phyloP scores from a whole-genome alignment of 1,140 invertebrate genomes.

The Orchestia grillus region DNA sequence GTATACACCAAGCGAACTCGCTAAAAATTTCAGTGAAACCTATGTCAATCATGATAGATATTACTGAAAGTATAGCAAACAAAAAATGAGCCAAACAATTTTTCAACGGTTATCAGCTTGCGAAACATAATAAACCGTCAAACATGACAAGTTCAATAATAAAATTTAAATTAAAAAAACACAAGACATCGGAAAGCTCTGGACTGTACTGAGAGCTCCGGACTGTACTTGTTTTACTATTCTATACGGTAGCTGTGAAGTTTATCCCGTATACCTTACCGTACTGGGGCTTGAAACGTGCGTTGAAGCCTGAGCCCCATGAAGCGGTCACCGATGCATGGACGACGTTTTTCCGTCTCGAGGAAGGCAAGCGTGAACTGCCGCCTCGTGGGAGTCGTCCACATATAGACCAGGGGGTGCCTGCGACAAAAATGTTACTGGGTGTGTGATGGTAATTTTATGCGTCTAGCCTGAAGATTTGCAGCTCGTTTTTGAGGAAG shows the following conservation, averaged over 20 bases:
- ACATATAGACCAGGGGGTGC: background rate
- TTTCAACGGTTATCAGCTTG: background rate
- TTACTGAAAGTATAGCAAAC: background rate
- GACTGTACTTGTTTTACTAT: background rate
- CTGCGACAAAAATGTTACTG: background rate
- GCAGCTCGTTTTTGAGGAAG: background rate
- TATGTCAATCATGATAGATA: background rate
- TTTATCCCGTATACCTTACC: background rate
- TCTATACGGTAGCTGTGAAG: background rate
- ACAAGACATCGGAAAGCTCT: too few species aligned
- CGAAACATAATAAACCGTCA: background rate
- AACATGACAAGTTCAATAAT: background rate
- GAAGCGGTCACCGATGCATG: slow-evolving; percentile 23
- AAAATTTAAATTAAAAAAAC: background rate
- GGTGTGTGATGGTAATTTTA: background rate
- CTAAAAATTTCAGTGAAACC: background rate
- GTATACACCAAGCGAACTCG: background rate
- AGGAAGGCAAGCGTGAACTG: slow-evolving; percentile 4
- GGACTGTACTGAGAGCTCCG: background rate
- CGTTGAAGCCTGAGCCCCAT: slow-evolving; percentile 5
- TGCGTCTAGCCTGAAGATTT: background rate
- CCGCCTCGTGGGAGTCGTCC: background rate
- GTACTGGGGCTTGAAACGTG: background rate
- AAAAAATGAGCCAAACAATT: background rate
- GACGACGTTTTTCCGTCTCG: background rate